Conservation (phyloP, 2,797 vertebrate genomes). For the Uromys caudimaculatus region DNA sequence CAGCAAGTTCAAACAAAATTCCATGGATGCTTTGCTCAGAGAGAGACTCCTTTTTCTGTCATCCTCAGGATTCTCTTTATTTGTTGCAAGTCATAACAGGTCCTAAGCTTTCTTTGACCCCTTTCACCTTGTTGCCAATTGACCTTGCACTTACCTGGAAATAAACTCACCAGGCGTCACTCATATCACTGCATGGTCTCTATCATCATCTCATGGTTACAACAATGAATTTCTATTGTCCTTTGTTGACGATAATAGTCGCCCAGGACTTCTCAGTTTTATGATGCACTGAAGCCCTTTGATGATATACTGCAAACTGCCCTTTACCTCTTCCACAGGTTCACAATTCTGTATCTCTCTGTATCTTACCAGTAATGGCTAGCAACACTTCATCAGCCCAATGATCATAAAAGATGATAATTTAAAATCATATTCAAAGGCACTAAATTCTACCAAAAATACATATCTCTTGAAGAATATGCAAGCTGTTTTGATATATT, state of each 20-base stretch:
- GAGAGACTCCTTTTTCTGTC: neutral
- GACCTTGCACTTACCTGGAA: neutral
- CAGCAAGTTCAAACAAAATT: neutral
- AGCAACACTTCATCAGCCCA: neutral
- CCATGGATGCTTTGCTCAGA: neutral
- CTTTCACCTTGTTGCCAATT: neutral
- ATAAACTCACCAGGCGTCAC: neutral
- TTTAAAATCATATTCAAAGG: constrained; percentile 15
- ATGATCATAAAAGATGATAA: neutral
- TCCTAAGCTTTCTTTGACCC: neutral
- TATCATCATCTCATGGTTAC: neutral
- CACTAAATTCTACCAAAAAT: neutral
- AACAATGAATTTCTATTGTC: neutral
- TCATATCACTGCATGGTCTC: neutral
- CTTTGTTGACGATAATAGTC: neutral
- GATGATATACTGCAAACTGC: neutral
- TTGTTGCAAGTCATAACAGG: neutral
- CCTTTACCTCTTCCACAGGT: neutral
- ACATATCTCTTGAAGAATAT: neutral
- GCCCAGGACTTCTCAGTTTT: neutral
- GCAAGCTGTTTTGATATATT: constrained; percentile 2
- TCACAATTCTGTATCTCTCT: neutral
- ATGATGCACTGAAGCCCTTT: neutral
- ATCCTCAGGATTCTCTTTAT: neutral
- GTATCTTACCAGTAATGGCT: neutral